These are phyloP conservation scores for Dasyornis broadbenti DNA, from an alignment of 2,113 vertebrate species.

Conservation along the genomic window DNA sequence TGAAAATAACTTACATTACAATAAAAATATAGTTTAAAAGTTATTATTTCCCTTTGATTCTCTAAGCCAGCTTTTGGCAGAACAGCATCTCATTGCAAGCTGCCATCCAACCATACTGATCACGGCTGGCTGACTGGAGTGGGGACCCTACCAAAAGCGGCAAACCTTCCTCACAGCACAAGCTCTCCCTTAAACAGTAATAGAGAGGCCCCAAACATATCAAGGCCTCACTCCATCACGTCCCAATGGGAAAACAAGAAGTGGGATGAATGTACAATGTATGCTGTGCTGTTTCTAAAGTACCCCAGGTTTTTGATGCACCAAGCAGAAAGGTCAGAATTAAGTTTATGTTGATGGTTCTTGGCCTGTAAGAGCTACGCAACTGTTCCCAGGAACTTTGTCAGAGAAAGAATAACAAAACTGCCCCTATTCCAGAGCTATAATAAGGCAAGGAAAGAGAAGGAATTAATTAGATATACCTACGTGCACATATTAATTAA, in stretches of 20 bases:
- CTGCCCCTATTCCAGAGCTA: background rate
- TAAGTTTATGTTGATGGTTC: background rate
- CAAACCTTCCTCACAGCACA: background rate
- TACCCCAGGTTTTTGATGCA: rapidly evolving
- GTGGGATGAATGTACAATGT: background rate
- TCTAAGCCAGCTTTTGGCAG: background rate
- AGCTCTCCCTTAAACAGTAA: background rate
- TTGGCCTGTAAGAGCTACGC: background rate
- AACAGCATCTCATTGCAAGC: background rate
- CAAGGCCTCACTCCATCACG: rapidly evolving
- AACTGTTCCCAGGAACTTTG: background rate
- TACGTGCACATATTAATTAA: background rate
- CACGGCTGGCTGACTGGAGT: background rate
- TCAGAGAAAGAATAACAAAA: background rate
- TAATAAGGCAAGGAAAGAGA: background rate
- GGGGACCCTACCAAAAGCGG: background rate
- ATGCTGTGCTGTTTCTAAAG: background rate
- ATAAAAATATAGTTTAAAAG: background rate
- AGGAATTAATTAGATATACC: background rate
- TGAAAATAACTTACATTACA: background rate
- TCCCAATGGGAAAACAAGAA: background rate
- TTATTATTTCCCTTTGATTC: background rate
- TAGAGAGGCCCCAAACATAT: background rate
- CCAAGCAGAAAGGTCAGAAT: background rate
- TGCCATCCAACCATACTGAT: background rate